These are phyloP conservation scores for Cacatua alba DNA, from an alignment of 2,113 vertebrate species.

Conservation along the genomic window DNA sequence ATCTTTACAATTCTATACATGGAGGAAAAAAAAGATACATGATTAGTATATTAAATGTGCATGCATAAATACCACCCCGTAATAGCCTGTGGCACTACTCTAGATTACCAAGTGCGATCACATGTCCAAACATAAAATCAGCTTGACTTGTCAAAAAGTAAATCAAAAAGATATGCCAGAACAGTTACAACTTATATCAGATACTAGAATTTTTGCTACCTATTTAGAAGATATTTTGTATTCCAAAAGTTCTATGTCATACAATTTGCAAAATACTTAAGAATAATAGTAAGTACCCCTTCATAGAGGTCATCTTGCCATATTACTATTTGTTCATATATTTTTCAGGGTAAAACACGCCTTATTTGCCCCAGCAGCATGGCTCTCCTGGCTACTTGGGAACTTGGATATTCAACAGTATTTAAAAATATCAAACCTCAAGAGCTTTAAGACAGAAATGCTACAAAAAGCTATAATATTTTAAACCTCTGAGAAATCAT, in stretches of 20 bases:
- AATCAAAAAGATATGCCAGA: not conserved
- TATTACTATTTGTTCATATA: not conserved
- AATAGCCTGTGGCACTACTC: not conserved
- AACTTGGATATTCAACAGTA: not conserved
- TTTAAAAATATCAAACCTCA: not conserved
- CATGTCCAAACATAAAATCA: not conserved
- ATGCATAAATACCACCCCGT: not conserved
- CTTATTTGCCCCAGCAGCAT: not conserved
- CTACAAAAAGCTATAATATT: not conserved
- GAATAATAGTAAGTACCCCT: not conserved
- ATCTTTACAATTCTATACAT: conserved; percentile 77
- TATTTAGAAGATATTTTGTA: not conserved
- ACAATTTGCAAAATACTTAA: not conserved
- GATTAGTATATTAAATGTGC: not conserved
- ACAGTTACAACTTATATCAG: not conserved
- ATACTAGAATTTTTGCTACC: not conserved
- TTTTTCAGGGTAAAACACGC: not conserved
- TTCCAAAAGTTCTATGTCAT: not conserved
- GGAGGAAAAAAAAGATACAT: not conserved
- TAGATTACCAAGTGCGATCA: not conserved
- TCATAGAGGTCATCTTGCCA: not conserved
- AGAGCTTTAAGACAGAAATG: not conserved
- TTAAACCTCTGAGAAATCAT: not conserved
- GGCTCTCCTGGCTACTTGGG: not conserved
- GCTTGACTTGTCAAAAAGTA: not conserved